These are phyloP conservation scores for Myrmecophaga tridactyla DNA, from an alignment of 2,113 vertebrate species.

Conservation along the genomic window DNA sequence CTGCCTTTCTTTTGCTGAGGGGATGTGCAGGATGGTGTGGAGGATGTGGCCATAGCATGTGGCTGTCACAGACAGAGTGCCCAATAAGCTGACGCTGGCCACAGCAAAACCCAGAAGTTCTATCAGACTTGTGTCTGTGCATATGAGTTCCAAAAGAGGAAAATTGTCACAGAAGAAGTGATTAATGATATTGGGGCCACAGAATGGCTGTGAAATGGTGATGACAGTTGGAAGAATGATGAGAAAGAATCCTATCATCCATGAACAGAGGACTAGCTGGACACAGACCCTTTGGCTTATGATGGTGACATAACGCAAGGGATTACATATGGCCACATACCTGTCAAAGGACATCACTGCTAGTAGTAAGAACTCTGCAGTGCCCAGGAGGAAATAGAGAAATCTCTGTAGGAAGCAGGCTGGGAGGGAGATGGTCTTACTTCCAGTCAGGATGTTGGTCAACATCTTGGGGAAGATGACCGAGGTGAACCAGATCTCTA, in stretches of 20 bases:
- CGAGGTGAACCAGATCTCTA: constrained; percentile 70
- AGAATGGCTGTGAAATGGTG: background rate
- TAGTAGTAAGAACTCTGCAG: background rate
- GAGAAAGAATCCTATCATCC: background rate
- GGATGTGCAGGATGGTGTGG: constrained; percentile 25
- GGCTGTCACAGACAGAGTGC: constrained; percentile 61
- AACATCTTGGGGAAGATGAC: constrained; percentile 46
- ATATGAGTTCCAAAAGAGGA: constrained; percentile 21
- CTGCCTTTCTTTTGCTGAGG: constrained; percentile 56
- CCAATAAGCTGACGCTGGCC: constrained; percentile 43
- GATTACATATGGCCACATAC: no score
- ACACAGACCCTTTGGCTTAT: no score
- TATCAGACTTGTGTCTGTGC: background rate
- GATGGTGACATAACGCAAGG: no score
- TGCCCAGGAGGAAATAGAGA: background rate
- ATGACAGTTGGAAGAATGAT: background rate
- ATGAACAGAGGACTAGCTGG: no score
- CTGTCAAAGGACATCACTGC: no score
- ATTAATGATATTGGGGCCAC: no score
- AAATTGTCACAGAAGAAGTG: background rate
- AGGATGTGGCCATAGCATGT: constrained; percentile 73
- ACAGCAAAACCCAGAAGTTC: background rate
- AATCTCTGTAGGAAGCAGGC: constrained; percentile 51
- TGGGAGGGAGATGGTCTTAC: background rate
- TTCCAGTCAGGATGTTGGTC: background rate